Evolutionary conservation across 2,888 invertebrate species (phyloP), one percentile per base, ranked within the genome.

Genomic region (Fragum whitleyi): DNA sequence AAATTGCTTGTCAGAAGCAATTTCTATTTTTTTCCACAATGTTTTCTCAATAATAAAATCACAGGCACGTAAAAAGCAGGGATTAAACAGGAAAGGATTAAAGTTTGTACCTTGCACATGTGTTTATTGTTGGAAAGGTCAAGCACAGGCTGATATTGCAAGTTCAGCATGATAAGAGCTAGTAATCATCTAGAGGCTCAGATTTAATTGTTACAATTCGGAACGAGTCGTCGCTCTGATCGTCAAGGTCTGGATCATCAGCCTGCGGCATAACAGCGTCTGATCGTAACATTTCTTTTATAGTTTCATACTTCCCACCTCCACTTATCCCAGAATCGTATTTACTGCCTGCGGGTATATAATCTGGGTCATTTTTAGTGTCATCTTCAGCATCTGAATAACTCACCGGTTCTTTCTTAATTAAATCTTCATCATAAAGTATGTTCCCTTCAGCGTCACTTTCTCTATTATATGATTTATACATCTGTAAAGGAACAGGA

Each of bases 181-280:
- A 72, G 32, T 57, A 74, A 70, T 69, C 74, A 65, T 83, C 83
- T 1, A 79, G 9, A 19, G 83, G 83, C 59, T 83, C 83, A 23
- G 79, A 71, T 42, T 83, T 83, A 28, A 83, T 36, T 19, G 42
- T 77, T 19, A 83, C 69, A 21, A 77, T 11, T 28, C 71, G 67
- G 61, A 79, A 74, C 51, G 73, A 67, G n/a, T 67, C 51, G 2
- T 83, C 83, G 3, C 32, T 61, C 14, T 39, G 47, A 26, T 68
- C 36, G n/a, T 19, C 47, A 5, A 3, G 47, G 14, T 47, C 47
- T 47, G 47, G 47, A 26, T 79, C 80, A 19, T 39, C 19, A 42
- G 36, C 51, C 59, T 70, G 74, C 1, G 77, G 77, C 71, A 77
- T 26, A 6, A 21, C 39, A n/a, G 57, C 81, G 59, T 81, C 81